These are phyloP conservation scores for Prionailurus bengalensis DNA, from an alignment of 2,113 vertebrate genomes.

Conservation along the genomic window DNA sequence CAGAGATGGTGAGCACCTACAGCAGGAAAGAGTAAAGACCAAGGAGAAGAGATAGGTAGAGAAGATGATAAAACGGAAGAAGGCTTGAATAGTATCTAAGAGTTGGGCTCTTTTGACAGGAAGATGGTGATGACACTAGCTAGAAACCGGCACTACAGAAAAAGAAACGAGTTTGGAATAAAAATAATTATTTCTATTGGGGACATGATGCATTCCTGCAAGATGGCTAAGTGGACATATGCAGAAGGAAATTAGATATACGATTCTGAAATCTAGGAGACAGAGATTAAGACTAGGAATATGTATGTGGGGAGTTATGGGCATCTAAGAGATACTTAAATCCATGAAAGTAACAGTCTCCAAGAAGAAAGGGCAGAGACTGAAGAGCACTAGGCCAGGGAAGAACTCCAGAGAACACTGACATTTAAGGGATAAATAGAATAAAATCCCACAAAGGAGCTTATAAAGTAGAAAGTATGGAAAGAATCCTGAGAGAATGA, in stretches of 20 bases:
- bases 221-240: neutral
- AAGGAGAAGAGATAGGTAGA: neutral
- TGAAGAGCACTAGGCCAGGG: neutral
- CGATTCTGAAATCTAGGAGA: neutral
- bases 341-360: neutral
- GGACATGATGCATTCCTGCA: neutral
- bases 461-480: neutral
- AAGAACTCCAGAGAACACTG: neutral
- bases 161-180: neutral
- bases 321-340: constrained; percentile 11
- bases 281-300: neutral
- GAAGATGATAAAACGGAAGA: neutral
- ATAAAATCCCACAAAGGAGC: constrained; percentile 16
- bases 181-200: constrained; percentile 36
- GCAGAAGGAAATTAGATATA: neutral
- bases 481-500: constrained; percentile 36
- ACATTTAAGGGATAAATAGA: neutral
- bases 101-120: neutral
- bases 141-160: neutral
- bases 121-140: neutral
- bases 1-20: neutral
- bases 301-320: neutral
- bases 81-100: neutral
- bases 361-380: neutral
- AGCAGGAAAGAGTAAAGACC: neutral